Evolutionary conservation across 2,797 vertebrate species (phyloP).

Genomic region (Eutrigla gurnardus): DNA sequence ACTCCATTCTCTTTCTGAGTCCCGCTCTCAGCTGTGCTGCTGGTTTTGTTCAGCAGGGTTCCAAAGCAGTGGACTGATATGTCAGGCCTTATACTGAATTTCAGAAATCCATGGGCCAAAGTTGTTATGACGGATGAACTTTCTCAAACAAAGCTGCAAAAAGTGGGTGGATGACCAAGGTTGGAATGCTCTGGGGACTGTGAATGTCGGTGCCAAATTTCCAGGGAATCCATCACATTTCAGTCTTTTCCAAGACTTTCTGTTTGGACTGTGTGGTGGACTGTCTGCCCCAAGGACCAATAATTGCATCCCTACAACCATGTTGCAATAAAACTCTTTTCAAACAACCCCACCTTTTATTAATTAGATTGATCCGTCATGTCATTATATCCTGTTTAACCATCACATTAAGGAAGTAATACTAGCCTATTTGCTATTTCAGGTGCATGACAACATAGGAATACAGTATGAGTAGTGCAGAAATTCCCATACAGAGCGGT

Average conservation of each 20-base stretch:
- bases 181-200: not conserved
- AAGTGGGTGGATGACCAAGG: not conserved
- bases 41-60: constrained; percentile 22
- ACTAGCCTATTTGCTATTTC: constrained; percentile 4
- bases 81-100: constrained; percentile 3
- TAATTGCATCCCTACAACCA: not conserved
- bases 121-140: constrained; percentile 4
- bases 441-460: not conserved
- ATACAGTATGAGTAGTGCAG: not conserved
- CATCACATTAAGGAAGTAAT: constrained; percentile 30
- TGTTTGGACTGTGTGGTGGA: not conserved
- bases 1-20: not conserved
- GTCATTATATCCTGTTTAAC: constrained; percentile 16
- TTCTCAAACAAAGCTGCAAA: not conserved
- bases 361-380: constrained; percentile 18
- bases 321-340: not conserved
- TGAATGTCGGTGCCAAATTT: not conserved
- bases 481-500: not conserved
- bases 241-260: not conserved
- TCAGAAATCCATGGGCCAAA: not conserved
- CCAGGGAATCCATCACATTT: not conserved
- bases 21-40: constrained; percentile 27
- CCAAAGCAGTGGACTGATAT: constrained; percentile 1
- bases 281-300: not conserved
- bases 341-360: not conserved